A percentile compares a stretch with the other conserved stretches of the same genome.
Conservation (phyloP, 92 coral and sea anemone genomes). For the Zoanthus solanderi region DNA sequence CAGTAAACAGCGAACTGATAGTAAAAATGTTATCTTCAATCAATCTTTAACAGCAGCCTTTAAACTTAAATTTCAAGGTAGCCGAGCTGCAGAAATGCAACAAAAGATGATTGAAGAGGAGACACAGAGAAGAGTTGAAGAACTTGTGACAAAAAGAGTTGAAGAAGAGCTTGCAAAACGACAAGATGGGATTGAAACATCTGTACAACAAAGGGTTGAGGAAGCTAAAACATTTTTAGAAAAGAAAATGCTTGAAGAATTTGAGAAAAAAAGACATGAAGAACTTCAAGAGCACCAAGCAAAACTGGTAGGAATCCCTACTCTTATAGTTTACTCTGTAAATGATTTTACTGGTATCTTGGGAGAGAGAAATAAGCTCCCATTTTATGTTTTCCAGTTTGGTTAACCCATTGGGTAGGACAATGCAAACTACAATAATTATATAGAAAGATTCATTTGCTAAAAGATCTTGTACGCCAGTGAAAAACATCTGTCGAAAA, state of each 20-base stretch:
- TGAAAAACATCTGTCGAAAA: too few species aligned
- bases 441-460: background rate
- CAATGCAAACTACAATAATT: background rate
- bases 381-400: background rate
- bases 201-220: slow-evolving; percentile 92
- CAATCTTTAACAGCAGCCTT: too few species aligned
- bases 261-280: slow-evolving; percentile 92
- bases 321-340: background rate
- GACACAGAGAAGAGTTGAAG: slow-evolving; percentile 93
- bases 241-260: slow-evolving; percentile 96
- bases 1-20: too few species aligned
- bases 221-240: slow-evolving; percentile 97
- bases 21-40: too few species aligned
- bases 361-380: background rate
- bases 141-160: slow-evolving; percentile 95
- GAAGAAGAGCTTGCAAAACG: slow-evolving; percentile 97
- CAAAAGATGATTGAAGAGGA: slow-evolving; percentile 95
- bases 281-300: slow-evolving; percentile 86
- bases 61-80: too few species aligned
- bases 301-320: slow-evolving; percentile 77
- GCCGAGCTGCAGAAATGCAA: slow-evolving; percentile 98
- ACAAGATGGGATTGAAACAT: slow-evolving; percentile 96
- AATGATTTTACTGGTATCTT: background rate
- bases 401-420: background rate
- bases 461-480: too few species aligned